Percentiles rank a stretch among this genome's conserved stretches.
Evolutionary conservation across 2,113 vertebrate species (phyloP).

Genomic region (Podarcis raffonei): DNA sequence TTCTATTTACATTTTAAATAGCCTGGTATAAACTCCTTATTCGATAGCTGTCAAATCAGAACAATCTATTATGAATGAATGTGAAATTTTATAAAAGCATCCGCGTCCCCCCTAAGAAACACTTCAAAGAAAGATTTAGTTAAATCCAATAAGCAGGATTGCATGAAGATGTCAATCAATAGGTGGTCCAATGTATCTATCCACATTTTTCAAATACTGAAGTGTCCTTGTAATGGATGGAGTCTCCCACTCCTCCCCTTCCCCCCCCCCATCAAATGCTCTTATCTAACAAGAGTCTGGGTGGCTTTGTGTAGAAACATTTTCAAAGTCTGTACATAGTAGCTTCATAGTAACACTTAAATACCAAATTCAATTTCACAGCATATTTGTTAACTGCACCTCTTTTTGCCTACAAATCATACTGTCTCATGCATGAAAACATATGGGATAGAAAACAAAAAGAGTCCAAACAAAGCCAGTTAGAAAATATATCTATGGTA

Average conservation of each 20-base stretch:
- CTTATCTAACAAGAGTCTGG: conserved; percentile 37
- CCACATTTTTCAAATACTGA: conserved; percentile 22
- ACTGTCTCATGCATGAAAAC: neutral
- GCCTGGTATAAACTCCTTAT: conserved; percentile 33
- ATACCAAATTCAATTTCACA: conserved; percentile 20
- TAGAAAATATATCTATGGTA: neutral
- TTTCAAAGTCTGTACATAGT: neutral
- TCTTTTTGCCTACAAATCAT: neutral
- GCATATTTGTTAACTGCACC: neutral
- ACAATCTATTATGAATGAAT: conserved; percentile 32
- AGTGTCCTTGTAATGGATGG: conserved; percentile 9
- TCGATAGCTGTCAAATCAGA: conserved; percentile 32
- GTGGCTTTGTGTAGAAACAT: conserved; percentile 19
- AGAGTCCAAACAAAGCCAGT: neutral
- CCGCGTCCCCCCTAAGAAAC: conserved; percentile 33
- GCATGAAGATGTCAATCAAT: conserved; percentile 56
- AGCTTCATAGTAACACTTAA: conserved; percentile 36
- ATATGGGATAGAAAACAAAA: neutral
- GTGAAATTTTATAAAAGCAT: conserved; percentile 53
- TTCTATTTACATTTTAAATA: conserved; percentile 50
- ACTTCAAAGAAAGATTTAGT: conserved; percentile 55
- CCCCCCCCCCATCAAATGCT: neutral
- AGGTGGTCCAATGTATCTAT: conserved; percentile 38
- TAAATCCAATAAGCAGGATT: conserved; percentile 60
- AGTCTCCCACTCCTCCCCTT: neutral